phyloP scores from a whole-genome alignment of 2,797 vertebrate genomes.

The Danio tinwini region DNA sequence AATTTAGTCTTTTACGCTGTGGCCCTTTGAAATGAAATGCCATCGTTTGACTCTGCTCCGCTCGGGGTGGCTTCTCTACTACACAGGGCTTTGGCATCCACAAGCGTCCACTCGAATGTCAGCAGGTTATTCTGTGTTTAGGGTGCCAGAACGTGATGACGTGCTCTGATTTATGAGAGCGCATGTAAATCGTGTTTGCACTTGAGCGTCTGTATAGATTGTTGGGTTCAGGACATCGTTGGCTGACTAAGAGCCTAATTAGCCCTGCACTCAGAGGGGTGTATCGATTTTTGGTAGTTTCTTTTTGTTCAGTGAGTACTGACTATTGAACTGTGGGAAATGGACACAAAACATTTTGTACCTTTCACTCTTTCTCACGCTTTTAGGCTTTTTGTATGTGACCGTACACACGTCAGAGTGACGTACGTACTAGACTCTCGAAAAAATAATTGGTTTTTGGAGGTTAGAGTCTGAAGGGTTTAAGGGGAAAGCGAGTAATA shows the following conservation, averaged over 20 bases:
- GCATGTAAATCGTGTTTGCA: slow-evolving; percentile 6
- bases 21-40: slow-evolving; percentile 40
- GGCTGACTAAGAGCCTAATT: slow-evolving; percentile 25
- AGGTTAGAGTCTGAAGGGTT: not conserved
- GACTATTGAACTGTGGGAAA: slow-evolving; percentile 38
- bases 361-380: slow-evolving; percentile 18
- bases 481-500: not conserved
- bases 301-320: slow-evolving; percentile 9
- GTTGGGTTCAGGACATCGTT: slow-evolving; percentile 20
- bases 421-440: not conserved
- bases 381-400: not conserved
- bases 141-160: not conserved
- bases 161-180: not conserved
- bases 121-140: slow-evolving; percentile 9
- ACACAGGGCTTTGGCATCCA: not conserved
- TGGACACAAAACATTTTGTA: slow-evolving; percentile 11
- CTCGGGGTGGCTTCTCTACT: slow-evolving; percentile 17
- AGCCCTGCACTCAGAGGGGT: not conserved
- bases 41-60: not conserved
- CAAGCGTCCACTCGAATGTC: slow-evolving; percentile 16
- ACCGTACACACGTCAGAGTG: not conserved
- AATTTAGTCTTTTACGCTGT: slow-evolving; percentile 45
- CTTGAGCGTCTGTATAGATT: slow-evolving; percentile 35
- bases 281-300: not conserved
- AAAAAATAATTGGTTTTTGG: slow-evolving; percentile 10